A percentile compares a stretch with the other conserved stretches of the same genome.
These are phyloP conservation scores for Aramus guarauna DNA, from an alignment of 2,113 vertebrate species.

Conservation along the genomic window DNA sequence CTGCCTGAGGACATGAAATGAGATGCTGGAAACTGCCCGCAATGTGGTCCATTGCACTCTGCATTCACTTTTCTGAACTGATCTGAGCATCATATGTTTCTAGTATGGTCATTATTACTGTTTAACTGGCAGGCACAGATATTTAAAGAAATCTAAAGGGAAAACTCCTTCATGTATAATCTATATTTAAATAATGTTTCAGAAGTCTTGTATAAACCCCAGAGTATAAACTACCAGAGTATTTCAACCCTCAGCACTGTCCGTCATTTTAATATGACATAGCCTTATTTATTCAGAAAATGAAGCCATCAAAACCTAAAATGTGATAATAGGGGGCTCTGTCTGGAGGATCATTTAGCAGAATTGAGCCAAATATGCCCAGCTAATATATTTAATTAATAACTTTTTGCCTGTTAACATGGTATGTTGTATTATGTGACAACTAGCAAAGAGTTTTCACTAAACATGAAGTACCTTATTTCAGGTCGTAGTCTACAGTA, in stretches of 20 bases:
- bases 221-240: not conserved
- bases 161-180: not conserved
- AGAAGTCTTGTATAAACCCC: not conserved
- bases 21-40: not conserved
- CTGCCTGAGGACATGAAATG: rapidly evolving
- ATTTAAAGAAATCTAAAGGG: not conserved
- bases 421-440: not conserved
- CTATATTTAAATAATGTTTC: not conserved
- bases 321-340: not conserved
- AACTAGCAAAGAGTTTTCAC: not conserved
- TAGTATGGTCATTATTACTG: not conserved
- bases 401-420: not conserved
- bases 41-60: not conserved
- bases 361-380: not conserved
- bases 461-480: not conserved
- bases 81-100: not conserved
- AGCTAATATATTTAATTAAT: not conserved
- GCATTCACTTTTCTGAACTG: not conserved
- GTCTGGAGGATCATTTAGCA: not conserved
- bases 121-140: not conserved
- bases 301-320: not conserved
- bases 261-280: not conserved
- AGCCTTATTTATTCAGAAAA: not conserved
- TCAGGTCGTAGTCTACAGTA: not conserved
- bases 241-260: not conserved